Conservation (phyloP, 2,888 invertebrate genomes). For the Nudaria mundana region DNA sequence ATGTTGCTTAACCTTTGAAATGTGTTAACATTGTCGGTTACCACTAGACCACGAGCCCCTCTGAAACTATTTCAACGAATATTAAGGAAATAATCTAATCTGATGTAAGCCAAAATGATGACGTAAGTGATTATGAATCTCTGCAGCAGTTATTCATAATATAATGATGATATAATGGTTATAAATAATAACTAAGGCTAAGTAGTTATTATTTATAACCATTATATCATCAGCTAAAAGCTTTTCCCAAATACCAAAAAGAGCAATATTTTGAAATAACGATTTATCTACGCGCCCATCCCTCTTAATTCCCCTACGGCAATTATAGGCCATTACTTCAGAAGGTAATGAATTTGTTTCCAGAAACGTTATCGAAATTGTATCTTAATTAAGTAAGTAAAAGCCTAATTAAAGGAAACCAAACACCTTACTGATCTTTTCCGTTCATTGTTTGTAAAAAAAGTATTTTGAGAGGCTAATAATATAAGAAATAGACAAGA, state of each 20-base stretch:
- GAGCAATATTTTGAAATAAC: constrained; percentile 43
- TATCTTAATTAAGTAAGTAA: constrained; percentile 76
- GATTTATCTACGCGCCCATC: constrained; percentile 49
- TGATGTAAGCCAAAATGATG: too few relatives aligned
- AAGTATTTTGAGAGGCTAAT: too few relatives aligned
- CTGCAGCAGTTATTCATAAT: background rate
- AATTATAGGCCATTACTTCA: constrained; percentile 59
- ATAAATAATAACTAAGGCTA: background rate
- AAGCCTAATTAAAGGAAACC: constrained; percentile 48
- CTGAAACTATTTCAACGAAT: too few relatives aligned
- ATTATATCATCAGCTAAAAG: constrained; percentile 12
- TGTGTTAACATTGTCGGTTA: too few relatives aligned
- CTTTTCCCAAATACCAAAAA: constrained; percentile 25
- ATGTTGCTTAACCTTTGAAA: too few relatives aligned
- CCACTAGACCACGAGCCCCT: too few relatives aligned
- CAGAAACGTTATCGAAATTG: constrained; percentile 44
- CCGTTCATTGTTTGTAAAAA: too few relatives aligned
- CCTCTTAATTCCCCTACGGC: constrained; percentile 46
- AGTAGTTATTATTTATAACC: constrained; percentile 9
- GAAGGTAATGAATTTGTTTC: constrained; percentile 55
- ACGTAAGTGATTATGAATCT: too few relatives aligned
- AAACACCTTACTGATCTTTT: constrained; percentile 25
- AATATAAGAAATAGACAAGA: too few relatives aligned
- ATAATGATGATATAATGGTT: background rate
- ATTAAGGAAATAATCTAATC: too few relatives aligned